Conservation (phyloP, 2,113 vertebrate genomes). For the Vombatus ursinus region DNA sequence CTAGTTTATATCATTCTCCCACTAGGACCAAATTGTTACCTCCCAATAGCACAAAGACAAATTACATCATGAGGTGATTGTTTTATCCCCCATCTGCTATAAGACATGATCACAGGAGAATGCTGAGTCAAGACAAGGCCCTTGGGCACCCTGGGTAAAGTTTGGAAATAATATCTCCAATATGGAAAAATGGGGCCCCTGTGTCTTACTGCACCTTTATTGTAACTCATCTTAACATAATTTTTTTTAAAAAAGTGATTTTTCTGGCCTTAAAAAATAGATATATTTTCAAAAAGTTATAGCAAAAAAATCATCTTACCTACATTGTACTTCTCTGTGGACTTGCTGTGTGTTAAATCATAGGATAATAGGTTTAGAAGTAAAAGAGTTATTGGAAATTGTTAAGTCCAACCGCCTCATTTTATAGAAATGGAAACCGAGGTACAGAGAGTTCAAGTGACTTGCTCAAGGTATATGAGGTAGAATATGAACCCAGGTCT, state of each 20-base stretch:
- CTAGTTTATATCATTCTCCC: background rate
- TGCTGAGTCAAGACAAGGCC: background rate
- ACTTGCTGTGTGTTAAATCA: background rate
- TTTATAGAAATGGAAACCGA: background rate
- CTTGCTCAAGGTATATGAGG: background rate
- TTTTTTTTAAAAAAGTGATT: background rate
- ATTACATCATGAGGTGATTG: no score
- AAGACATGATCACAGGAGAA: no score
- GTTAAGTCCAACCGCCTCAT: background rate
- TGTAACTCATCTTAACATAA: background rate
- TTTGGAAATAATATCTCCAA: background rate
- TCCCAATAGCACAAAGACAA: background rate
- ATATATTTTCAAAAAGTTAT: background rate
- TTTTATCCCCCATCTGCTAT: no score
- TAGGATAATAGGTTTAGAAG: background rate
- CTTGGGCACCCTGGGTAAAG: background rate
- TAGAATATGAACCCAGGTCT: background rate
- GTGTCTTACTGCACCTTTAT: background rate
- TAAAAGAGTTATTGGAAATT: background rate
- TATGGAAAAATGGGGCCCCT: background rate
- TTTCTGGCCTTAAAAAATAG: background rate
- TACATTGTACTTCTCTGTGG: background rate
- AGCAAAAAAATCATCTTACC: fast-evolving
- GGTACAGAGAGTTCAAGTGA: background rate
- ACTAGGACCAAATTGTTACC: background rate